Evolutionary conservation across 1,140 invertebrate species (phyloP), one percentile per base, ranked within the genome.

Genomic region (Cepaea nemoralis): DNA sequence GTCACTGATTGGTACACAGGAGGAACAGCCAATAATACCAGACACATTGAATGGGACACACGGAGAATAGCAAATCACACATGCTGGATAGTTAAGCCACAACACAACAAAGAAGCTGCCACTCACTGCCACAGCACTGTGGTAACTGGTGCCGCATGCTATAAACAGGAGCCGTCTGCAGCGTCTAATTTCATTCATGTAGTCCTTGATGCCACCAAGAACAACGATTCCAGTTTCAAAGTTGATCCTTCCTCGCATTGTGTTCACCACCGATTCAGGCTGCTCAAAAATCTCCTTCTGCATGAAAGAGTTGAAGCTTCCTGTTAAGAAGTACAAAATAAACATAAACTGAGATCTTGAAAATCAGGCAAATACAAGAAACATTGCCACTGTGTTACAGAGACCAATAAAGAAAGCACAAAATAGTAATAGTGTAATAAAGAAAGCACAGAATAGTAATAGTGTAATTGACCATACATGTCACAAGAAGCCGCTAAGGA

Each of bases 271-370:
- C 22, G 98, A 99, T 89, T 99, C 98, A 0, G 98, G 97, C 91
- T 99, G 99, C 91, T 99, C 99, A 93, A 99, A 99, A 90, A 99
- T 99, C 94, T 99, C 99, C 91, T 99, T 99, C 90, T 99, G 97
- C 98, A 99, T 99, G 90, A 99, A 99, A 80, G 96, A 98, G 84
- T 96, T 96, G 93, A 97, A 99, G 90, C 98, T 99, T 45, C 98
- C 94, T 93, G 82, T 5, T 19, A 45, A 90, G 83, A 83, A 82
- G 71, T 59, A 83, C 73, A 69, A 19, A 37, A 5, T n/a, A n/a
- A n/a, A n/a, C n/a, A n/a, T n/a, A n/a, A n/a, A n/a, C n/a, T n/a
- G n/a, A n/a, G n/a, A n/a, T n/a, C n/a, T n/a, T n/a, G n/a, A n/a
- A n/a, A n/a, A n/a, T n/a, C n/a, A n/a, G n/a, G n/a, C n/a, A n/a